Evolutionary conservation across 2,113 vertebrate species (phyloP).

Genomic region (Zosterops japonicus): DNA sequence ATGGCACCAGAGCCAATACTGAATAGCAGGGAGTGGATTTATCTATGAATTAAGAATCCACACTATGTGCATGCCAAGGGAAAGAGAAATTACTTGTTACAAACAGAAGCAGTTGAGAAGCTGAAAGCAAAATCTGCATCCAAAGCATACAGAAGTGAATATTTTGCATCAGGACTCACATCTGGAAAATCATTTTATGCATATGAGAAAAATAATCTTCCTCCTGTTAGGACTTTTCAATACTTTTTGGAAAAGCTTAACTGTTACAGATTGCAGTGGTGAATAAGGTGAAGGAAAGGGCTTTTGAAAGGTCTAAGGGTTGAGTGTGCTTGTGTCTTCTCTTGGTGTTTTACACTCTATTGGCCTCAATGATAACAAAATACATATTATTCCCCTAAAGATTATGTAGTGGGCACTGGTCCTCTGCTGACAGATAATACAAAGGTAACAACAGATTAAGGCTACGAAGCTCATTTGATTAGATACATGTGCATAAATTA

Average conservation of each 20-base stretch:
- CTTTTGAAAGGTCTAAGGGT: not conserved
- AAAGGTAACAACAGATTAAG: not conserved
- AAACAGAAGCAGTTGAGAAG: not conserved
- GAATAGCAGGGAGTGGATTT: not conserved
- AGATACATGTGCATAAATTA: not conserved
- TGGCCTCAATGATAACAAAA: not conserved
- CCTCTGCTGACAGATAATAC: not conserved
- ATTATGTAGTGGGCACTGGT: not conserved
- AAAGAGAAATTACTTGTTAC: not conserved
- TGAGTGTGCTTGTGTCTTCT: not conserved
- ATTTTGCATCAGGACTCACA: not conserved
- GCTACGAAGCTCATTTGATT: not conserved
- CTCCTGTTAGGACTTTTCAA: not conserved
- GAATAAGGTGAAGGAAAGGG: not conserved
- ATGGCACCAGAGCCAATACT: not conserved
- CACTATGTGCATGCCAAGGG: not conserved
- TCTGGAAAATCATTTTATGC: not conserved
- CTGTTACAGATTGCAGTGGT: not conserved
- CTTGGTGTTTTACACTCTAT: not conserved
- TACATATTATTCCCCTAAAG: not conserved
- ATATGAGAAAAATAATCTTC: not conserved
- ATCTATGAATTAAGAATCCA: not conserved
- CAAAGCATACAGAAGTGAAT: not conserved
- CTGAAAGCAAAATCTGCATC: not conserved
- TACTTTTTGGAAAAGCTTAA: not conserved